These are phyloP conservation scores for Anniella stebbinsi DNA, from an alignment of 2,797 vertebrate genomes.

Conservation along the genomic window DNA sequence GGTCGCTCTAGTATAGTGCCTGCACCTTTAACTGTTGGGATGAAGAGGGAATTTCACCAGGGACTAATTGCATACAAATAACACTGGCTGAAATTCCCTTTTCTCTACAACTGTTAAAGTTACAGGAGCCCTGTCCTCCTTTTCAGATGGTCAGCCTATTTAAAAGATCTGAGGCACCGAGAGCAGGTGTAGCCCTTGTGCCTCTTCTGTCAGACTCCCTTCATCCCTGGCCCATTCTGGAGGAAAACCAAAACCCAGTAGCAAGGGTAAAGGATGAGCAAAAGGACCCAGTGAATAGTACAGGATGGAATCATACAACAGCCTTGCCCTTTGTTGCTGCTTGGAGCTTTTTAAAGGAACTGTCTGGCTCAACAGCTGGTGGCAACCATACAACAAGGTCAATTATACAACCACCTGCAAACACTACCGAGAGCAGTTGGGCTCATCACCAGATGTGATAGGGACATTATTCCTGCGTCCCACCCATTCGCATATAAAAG, in stretches of 20 bases:
- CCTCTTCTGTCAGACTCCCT: no score
- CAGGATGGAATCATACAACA: neutral
- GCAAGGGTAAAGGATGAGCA: neutral
- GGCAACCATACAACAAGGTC: neutral
- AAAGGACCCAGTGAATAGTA: neutral
- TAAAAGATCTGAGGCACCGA: neutral
- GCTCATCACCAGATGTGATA: neutral
- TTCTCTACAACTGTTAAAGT: no score
- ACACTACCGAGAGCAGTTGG: neutral
- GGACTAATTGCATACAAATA: no score
- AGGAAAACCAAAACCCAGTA: neutral
- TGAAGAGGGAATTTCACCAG: no score
- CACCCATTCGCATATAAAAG: neutral
- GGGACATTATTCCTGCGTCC: neutral
- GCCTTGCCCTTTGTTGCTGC: neutral
- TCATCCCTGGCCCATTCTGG: no score
- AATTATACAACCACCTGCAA: neutral
- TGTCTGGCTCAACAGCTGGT: neutral
- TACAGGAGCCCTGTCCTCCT: no score
- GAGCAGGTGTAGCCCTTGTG: neutral
- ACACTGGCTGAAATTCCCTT: no score
- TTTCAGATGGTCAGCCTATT: no score
- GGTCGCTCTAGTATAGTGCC: no score
- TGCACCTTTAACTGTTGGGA: no score
- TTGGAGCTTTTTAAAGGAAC: neutral